Evolutionary conservation across 1,140 invertebrate species (phyloP).

Genomic region (Hylaeus anthracinus): DNA sequence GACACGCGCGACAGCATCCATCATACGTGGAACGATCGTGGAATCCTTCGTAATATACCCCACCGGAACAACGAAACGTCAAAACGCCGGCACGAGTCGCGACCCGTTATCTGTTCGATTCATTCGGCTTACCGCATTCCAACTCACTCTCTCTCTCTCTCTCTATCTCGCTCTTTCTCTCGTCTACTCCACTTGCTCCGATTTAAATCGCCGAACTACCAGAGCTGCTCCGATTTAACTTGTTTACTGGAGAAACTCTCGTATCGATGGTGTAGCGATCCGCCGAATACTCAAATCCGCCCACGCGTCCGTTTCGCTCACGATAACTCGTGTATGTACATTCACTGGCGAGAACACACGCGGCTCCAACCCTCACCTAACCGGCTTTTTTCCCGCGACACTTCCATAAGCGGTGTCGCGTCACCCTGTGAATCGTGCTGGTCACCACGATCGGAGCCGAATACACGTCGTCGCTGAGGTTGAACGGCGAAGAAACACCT

Average conservation of each 20-base stretch:
- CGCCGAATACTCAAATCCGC: neutral
- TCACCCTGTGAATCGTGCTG: constrained; percentile 17
- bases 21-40: constrained; percentile 59
- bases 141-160: neutral
- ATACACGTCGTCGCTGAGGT: constrained; percentile 29
- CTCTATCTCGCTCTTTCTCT: neutral
- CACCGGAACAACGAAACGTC: constrained; percentile 48
- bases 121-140: constrained; percentile 13
- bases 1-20: constrained; percentile 68
- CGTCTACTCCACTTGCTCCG: neutral
- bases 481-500: constrained; percentile 40
- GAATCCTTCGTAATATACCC: neutral
- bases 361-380: constrained; percentile 29
- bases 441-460: constrained; percentile 1
- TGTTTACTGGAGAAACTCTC: neutral
- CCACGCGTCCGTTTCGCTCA: constrained; percentile 1
- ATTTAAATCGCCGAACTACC: no score
- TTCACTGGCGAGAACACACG: constrained; percentile 35
- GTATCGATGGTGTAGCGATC: neutral
- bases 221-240: no score
- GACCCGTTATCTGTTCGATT: constrained; percentile 43
- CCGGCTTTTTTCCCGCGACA: constrained; percentile 55
- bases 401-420: constrained; percentile 13
- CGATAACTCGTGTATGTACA: constrained; percentile 7
- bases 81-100: constrained; percentile 56